A percentile compares a stretch with the other conserved stretches of the same genome.
Conservation (phyloP, 2,797 vertebrate species). For the Gambusia yucatana region DNA sequence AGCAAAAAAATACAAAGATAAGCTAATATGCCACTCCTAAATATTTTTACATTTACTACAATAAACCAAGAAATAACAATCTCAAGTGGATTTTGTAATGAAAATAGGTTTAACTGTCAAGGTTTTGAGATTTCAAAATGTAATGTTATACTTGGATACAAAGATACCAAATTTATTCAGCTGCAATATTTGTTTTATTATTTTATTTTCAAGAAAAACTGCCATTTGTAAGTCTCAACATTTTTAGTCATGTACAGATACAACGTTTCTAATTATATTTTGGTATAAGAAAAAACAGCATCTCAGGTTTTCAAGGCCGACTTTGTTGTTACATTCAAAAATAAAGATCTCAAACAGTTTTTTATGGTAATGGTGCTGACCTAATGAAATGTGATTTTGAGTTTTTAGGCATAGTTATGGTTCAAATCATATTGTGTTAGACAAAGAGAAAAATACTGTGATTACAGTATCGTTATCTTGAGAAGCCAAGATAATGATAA, state of each 20-base stretch:
- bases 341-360: neutral
- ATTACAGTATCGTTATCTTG: neutral
- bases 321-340: neutral
- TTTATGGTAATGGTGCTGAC: neutral
- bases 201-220: neutral
- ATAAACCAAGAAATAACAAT: no score
- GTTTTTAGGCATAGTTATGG: neutral
- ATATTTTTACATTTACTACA: neutral
- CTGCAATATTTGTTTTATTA: neutral
- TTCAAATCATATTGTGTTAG: neutral
- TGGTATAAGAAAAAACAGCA: neutral
- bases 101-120: neutral
- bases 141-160: neutral
- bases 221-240: neutral
- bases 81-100: neutral
- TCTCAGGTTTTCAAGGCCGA: neutral
- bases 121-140: neutral
- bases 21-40: neutral
- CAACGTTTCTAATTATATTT: neutral
- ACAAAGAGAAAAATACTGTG: neutral
- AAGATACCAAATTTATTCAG: neutral
- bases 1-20: neutral
- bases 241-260: neutral
- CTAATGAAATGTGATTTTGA: neutral
- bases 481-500: neutral